phyloP scores from a whole-genome alignment of 2,797 vertebrate genomes.

The Clarias laeviceps region DNA sequence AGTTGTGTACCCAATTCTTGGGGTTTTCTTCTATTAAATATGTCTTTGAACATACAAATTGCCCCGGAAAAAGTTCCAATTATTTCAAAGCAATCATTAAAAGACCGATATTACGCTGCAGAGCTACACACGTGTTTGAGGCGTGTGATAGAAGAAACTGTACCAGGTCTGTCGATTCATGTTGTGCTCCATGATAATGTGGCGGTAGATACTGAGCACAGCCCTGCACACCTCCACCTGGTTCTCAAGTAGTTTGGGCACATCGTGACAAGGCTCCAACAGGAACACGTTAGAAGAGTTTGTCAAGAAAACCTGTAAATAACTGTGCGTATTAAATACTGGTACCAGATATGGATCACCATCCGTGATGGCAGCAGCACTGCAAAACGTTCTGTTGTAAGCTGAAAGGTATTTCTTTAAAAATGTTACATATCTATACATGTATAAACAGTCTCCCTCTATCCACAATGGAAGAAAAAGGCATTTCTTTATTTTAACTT shows the following conservation, averaged over 20 bases:
- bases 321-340: not conserved
- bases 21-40: no score
- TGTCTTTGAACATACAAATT: no score
- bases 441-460: not conserved
- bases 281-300: slow-evolving; percentile 96
- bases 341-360: not conserved
- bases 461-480: not conserved
- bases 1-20: no score
- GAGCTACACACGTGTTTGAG: not conserved
- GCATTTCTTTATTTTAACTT: not conserved
- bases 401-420: not conserved
- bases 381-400: not conserved
- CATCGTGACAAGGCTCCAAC: slow-evolving; percentile 91
- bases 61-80: no score
- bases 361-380: not conserved
- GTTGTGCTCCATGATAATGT: slow-evolving; percentile 95
- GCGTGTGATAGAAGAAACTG: slow-evolving; percentile 55
- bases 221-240: slow-evolving; percentile 94
- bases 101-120: not conserved
- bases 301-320: slow-evolving; percentile 90
- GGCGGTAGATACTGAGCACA: slow-evolving; percentile 92
- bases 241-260: slow-evolving; percentile 90
- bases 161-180: slow-evolving; percentile 96
- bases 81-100: no score
- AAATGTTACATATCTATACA: not conserved